phyloP scores from a whole-genome alignment of 2,113 vertebrate genomes.

The Microtus montanus region DNA sequence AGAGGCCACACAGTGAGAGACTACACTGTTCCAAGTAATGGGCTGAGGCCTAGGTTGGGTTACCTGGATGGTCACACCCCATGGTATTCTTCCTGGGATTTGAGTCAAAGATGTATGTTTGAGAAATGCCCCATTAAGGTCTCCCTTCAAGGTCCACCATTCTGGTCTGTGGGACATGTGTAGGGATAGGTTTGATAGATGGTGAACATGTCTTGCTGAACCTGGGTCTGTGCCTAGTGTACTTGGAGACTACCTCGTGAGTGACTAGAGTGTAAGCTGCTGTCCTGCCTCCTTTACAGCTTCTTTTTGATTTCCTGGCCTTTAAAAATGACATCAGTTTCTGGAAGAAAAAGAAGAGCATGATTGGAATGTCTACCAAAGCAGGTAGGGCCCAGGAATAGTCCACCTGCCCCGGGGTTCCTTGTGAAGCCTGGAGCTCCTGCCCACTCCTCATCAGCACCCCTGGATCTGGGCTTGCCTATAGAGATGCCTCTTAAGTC shows the following conservation, averaged over 20 bases:
- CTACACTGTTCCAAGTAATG: not conserved
- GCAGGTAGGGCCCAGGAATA: conserved; percentile 86
- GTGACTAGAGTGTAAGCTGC: not conserved
- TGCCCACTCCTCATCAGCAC: too few relatives aligned
- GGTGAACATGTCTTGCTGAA: not conserved
- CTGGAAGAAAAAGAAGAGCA: conserved; percentile 98
- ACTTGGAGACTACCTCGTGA: rapidly evolving
- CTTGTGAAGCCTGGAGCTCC: too few relatives aligned
- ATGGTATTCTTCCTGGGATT: not conserved
- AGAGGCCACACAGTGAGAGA: not conserved
- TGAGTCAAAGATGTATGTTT: not conserved
- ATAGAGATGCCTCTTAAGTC: rapidly evolving
- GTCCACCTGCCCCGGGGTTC: not conserved
- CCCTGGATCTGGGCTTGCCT: not conserved
- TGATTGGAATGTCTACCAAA: conserved; percentile 99
- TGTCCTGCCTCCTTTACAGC: conserved; percentile 84
- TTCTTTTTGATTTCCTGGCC: conserved; percentile 98
- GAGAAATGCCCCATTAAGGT: not conserved
- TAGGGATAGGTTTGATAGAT: not conserved
- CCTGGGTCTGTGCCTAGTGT: not conserved
- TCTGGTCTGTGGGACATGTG: rapidly evolving
- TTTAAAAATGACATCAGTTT: conserved; percentile 99
- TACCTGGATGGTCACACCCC: not conserved
- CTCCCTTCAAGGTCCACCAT: not conserved
- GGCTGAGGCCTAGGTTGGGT: not conserved